Evolutionary conservation across 64 coral and sea anemone genomes (phyloP), one percentile per base, ranked within the genome.

Genomic region (Actinia tenebrosa): DNA sequence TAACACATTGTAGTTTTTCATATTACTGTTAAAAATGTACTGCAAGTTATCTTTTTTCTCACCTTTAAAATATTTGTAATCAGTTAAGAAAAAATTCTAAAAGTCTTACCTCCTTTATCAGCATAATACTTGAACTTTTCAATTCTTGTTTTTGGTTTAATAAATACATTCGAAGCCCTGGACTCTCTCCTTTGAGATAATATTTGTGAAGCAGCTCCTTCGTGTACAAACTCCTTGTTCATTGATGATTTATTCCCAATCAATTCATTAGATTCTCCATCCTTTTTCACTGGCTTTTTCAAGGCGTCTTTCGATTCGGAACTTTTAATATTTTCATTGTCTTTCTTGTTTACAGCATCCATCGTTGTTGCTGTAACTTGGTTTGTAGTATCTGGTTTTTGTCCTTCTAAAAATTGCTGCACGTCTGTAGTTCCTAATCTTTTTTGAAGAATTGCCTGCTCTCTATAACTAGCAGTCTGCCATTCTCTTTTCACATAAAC

Each of bases 381-480:
- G 78, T 82, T 91, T 88, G 11, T n/a, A 81, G 44, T 30, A 4
- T 50, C 56, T 44, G 27, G 52, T 64, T 42, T 64, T 92, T 30
- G 77, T 64, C 83, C 83, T 43, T 85, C 91, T 82, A 63, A 75
- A 18, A 47, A 45, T 54, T 60, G 85, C 1, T 88, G 93, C 1
- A 89, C 91, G 26, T 30, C 84, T 64, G 56, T 3, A 61, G 88
- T 90, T 25, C 88, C 94, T 68, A 97, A 60, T 16, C 94, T 85
- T 63, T 87, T 92, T 52, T 87, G 91, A 9, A 97, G 30, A 43
- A 97, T 83, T 7, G 92, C 95, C 69, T 99, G 97, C 62, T 95
- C 90, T 64, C 89, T 90, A 66, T 99, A 99, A 23, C 97, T 92
- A 16, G 88, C 90, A 53, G 93, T 99, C 80, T 99, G 97, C 97